Conservation (phyloP, 2,797 vertebrate genomes). For the Tokudaia tokunoshimensis region DNA sequence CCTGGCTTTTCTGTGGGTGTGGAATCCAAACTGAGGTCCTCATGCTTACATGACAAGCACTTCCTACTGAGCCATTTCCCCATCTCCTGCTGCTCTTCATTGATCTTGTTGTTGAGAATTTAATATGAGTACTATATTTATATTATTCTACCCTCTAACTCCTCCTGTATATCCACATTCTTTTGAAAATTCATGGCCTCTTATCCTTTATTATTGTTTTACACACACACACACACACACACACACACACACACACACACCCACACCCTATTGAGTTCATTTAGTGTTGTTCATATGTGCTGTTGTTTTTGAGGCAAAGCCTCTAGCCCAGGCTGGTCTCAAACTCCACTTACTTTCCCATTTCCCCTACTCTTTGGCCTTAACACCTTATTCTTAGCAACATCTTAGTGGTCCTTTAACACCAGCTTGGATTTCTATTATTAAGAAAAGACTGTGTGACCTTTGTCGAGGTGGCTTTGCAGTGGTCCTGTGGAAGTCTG, state of each 20-base stretch:
- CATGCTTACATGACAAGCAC: not conserved
- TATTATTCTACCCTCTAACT: no score
- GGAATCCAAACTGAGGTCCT: not conserved
- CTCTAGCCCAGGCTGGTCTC: not conserved
- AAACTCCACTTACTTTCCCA: not conserved
- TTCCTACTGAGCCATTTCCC: not conserved
- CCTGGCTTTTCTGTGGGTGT: not conserved
- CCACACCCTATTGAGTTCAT: no score
- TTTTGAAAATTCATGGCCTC: not conserved
- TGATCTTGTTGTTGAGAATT: not conserved
- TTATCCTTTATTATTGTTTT: not conserved
- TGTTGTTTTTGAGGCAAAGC: not conserved
- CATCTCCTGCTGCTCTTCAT: not conserved
- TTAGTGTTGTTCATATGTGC: not conserved
- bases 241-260: not conserved
- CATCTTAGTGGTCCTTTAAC: slow-evolving; percentile 30
- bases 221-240: not conserved
- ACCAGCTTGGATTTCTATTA: slow-evolving; percentile 23
- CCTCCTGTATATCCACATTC: not conserved
- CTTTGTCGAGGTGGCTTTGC: not conserved
- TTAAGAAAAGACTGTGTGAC: not conserved
- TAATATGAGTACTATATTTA: not conserved
- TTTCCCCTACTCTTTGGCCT: not conserved
- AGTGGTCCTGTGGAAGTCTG: not conserved
- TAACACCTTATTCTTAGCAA: slow-evolving; percentile 16